These are phyloP conservation scores for Drosophila infuscata DNA, from an alignment of 2,888 invertebrate genomes.

Conservation along the genomic window DNA sequence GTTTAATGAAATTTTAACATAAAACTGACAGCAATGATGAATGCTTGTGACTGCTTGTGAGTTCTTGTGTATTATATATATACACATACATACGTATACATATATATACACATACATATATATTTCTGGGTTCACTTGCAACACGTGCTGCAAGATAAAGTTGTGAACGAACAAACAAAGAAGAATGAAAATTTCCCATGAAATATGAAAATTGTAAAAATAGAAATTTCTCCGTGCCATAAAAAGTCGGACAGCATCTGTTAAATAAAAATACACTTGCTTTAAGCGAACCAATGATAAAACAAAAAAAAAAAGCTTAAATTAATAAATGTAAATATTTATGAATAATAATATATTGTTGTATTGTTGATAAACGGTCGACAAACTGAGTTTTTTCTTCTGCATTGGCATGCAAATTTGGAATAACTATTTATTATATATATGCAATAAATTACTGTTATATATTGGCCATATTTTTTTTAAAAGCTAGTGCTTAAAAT, in stretches of 20 bases:
- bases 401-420: conserved; percentile 12
- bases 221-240: neutral
- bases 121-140: conserved; percentile 5
- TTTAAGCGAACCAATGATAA: neutral
- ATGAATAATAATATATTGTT: conserved; percentile 4
- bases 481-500: conserved; percentile 30
- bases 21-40: conserved; percentile 67
- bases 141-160: conserved; percentile 42
- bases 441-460: conserved; percentile 23
- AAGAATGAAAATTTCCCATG: neutral
- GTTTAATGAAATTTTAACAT: conserved; percentile 73
- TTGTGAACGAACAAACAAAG: neutral
- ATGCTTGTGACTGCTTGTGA: conserved; percentile 38
- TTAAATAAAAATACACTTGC: neutral
- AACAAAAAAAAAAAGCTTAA: neutral
- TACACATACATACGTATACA: neutral
- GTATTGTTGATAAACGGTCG: conserved; percentile 1
- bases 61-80: neutral
- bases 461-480: conserved; percentile 10
- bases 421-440: conserved; percentile 22
- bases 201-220: conserved; percentile 6
- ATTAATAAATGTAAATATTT: conserved; percentile 1
- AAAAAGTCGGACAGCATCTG: conserved; percentile 7
- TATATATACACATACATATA: neutral
- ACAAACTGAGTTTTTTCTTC: neutral